Conservation (phyloP, 1,140 invertebrate genomes). For the Musca vetustissima region DNA sequence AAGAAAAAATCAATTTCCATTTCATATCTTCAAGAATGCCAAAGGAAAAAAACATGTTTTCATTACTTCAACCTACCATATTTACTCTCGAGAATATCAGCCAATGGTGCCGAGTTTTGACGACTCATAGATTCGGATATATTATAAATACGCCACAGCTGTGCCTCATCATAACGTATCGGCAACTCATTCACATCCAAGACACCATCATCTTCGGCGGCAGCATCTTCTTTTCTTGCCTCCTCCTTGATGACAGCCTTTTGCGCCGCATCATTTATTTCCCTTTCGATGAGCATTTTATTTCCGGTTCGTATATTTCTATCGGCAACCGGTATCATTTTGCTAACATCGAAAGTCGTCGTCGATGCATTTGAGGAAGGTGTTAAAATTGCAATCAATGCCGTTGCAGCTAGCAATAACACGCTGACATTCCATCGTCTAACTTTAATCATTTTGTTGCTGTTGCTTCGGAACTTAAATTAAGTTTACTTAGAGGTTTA, state of each 20-base stretch:
- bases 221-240: neutral
- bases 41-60: too few relatives aligned
- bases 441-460: neutral
- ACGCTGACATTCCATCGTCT: neutral
- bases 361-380: constrained; percentile 13
- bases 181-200: constrained; percentile 41
- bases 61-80: constrained; percentile 34
- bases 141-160: constrained; percentile 61
- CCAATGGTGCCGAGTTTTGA: constrained; percentile 35
- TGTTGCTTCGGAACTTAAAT: constrained; percentile 30
- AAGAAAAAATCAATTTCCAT: constrained; percentile 5
- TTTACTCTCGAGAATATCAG: constrained; percentile 43
- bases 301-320: constrained; percentile 31
- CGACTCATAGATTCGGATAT: constrained; percentile 39
- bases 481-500: neutral
- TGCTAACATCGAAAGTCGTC: constrained; percentile 30
- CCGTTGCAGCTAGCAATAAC: constrained; percentile 12
- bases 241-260: neutral
- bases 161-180: constrained; percentile 60
- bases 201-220: constrained; percentile 6
- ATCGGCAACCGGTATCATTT: constrained; percentile 17
- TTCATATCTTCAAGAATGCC: neutral
- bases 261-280: constrained; percentile 26
- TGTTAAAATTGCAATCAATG: neutral
- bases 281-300: constrained; percentile 28